Percentiles rank a stretch among this genome's conserved stretches.
Evolutionary conservation across 2,888 invertebrate species (phyloP).

Genomic region (Callimorpha dominula): DNA sequence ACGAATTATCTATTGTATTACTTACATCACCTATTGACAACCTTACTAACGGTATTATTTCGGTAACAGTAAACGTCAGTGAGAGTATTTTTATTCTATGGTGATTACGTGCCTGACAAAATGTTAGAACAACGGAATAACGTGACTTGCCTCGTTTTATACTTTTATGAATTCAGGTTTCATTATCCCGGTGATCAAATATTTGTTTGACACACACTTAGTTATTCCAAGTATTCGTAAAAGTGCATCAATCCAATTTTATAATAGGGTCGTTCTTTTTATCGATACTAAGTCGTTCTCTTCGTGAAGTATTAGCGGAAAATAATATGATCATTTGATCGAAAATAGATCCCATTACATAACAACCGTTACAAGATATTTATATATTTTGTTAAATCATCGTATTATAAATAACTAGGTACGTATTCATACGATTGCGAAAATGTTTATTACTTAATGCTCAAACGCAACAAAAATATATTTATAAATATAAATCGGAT

Average conservation of each 20-base stretch:
- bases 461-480: neutral
- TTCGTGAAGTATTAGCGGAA: no score
- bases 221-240: neutral
- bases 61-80: neutral
- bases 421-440: neutral
- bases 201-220: neutral
- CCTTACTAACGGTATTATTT: neutral
- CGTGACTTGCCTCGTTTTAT: neutral
- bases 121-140: neutral
- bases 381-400: neutral
- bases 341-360: neutral
- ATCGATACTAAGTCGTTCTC: no score
- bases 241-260: neutral
- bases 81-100: neutral
- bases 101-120: neutral
- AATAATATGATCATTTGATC: neutral
- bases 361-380: neutral
- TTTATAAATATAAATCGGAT: conserved; percentile 21
- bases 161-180: neutral
- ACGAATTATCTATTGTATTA: neutral
- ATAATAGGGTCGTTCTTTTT: no score
- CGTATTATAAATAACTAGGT: neutral
- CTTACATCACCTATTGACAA: conserved; percentile 6
- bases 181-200: neutral
- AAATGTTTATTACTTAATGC: neutral